phyloP scores from a whole-genome alignment of 2,888 invertebrate genomes.

The Napeogenes inachia region DNA sequence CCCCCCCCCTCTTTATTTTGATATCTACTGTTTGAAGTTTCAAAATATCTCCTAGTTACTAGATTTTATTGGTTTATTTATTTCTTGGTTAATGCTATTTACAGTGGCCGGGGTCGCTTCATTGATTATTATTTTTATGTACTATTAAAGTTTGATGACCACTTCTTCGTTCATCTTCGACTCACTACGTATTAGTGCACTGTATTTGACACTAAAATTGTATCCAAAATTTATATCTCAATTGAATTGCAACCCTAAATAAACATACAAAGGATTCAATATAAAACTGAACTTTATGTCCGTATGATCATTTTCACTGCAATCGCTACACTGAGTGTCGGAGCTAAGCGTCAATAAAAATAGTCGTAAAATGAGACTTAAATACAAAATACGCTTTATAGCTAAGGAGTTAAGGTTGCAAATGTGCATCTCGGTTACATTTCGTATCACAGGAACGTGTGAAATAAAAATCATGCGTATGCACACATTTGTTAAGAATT shows the following conservation, averaged over 20 bases:
- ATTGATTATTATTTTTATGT: constrained; percentile 77
- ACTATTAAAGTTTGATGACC: constrained; percentile 77
- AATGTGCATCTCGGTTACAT: constrained; percentile 32
- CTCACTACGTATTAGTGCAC: constrained; percentile 51
- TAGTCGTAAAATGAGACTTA: constrained; percentile 58
- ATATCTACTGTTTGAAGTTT: neutral
- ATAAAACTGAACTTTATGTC: constrained; percentile 35
- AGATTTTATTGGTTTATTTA: constrained; percentile 23
- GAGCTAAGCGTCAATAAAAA: constrained; percentile 76
- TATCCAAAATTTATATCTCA: constrained; percentile 18
- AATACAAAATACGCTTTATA: constrained; percentile 44
- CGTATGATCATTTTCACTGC: constrained; percentile 57
- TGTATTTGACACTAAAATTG: constrained; percentile 31
- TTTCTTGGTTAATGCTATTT: constrained; percentile 29
- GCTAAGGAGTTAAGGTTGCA: constrained; percentile 37
- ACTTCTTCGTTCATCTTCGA: constrained; percentile 72
- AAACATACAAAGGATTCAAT: constrained; percentile 38
- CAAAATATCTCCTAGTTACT: constrained; percentile 8
- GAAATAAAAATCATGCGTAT: constrained; percentile 76
- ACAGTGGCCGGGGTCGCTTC: constrained; percentile 56
- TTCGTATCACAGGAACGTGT: constrained; percentile 64
- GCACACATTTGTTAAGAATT: constrained; percentile 77
- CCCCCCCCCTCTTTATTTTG: too few relatives aligned
- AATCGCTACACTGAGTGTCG: constrained; percentile 67
- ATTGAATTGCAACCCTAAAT: constrained; percentile 39